Evolutionary conservation across 2,797 vertebrate species (phyloP), one percentile per base, ranked within the genome.

Genomic region (Ficedula albicollis): DNA sequence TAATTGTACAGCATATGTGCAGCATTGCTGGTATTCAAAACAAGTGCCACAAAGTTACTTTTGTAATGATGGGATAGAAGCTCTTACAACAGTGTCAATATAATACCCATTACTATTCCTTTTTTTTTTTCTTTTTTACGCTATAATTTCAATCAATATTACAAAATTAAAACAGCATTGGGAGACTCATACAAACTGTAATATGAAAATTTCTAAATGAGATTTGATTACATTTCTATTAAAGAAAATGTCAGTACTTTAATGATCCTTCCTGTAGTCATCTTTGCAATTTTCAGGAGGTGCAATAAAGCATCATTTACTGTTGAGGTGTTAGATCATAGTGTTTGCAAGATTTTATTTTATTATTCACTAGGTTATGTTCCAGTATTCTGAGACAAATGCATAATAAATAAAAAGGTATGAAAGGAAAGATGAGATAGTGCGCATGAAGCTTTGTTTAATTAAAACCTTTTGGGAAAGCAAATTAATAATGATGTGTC

Each of bases 381-480:
- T 84, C 38, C 32, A 62, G 11, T 56, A 46, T 60, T 78, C 34
- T 56, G 18, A 84, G 32, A 48, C 0, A 67, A 70, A 86, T 19
- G 26, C 5, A 46, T 3, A 30, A 29, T 30, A 51, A 84, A 66
- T 36, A 55, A 55, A 83, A 86, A 59, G 2, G 6, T 55, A 49
- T 6, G 2, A 63, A 51, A 20, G 32, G 22, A 74, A 66, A 81
- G 27, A 75, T 27, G n/a, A 84, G 43, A 36, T 30, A 63, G 19
- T 38, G 20, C 4, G 1, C 7, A 16, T 54, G 34, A 41, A 51
- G 1, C 22, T 69, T 41, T 15, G 13, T 32, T 73, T 38, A 76
- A 54, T 23, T 54, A 29, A 83, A 52, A 9, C 0, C 1, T 19
- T 43, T 6, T 1, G 8, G 21, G 3, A 7, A 91, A 76, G 64